Evolutionary conservation across 2,888 invertebrate genomes (phyloP), one percentile per base, ranked within the genome.

Genomic region (Rotaria magnacalcarata): DNA sequence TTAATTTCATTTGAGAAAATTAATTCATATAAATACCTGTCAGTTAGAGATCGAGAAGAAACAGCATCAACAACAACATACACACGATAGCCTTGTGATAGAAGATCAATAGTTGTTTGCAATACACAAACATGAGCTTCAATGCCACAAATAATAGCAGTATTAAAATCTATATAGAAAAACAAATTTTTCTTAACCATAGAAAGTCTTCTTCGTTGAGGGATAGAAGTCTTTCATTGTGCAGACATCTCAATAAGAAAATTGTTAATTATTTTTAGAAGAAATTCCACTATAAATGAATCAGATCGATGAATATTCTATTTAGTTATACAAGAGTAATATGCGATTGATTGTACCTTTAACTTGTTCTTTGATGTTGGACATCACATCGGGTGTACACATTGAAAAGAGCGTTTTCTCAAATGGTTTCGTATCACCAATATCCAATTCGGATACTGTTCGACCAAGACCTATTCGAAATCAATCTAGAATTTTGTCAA

Each of bases 111-210:
- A 0, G 94, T 94, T 0, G 95, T 95, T 89, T 94, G 94, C 89
- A 95, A 94, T 14, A 95, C 92, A 89, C 95, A 95, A 0, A 94
- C 94, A 88, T 95, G 95, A 0, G 94, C 92, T 93, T 95, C 92
- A n/a, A 92, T 91, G 14, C 91, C 91, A 89, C 90, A 90, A 24
- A 91, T 87, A 41, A 91, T 87, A 8, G 90, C 88, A 4, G 90
- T 89, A 75, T 90, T 89, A 80, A 89, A 87, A 88, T 90, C 90
- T 90, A 67, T 67, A 34, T 58, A 24, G 10, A 54, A n/a, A 54
- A 56, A 41, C 10, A 84, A 34, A 34, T 34, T 34, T 1, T 34
- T 34, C 34, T 34, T 34, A 34, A 34, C 2, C 2, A 34, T 34
- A 34, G 34, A 34, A 34, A 34, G 1, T 34, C 34, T 34, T 34